Base-by-base conservation (phyloP, 2,797 vertebrate species). In the Dendrocincla tyrannina region DNA sequence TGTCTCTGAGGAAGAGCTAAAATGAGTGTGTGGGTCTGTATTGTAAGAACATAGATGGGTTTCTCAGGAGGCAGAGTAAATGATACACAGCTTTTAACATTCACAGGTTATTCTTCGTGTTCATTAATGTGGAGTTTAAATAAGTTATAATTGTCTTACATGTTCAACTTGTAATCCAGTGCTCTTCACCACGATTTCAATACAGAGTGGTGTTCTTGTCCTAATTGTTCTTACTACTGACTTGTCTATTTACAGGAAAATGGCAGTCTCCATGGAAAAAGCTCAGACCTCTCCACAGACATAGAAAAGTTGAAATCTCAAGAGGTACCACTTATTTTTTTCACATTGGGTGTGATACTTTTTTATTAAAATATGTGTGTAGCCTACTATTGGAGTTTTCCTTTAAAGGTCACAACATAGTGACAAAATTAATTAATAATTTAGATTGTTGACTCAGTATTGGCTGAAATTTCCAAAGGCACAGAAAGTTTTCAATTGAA, bases 271-370 rank as follows among this genome's bases (percentile, higher is more conserved):
- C 97, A 97, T 89, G 97, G 96, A 47, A 97, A 97, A 96, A 97
- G 81, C 84, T 96, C 97, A 69, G 97, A 97, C 42, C 95, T 97
- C 37, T 96, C 97, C 39, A 93, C 96, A 9, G 97, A 97, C 56
- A 96, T 97, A 33, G 97, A 97, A 19, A 97, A 97, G 77, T 92
- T 97, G 95, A 97, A 97, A 96, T 88, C 95, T 60, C 97, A 97
- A 91, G 97, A 97, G 97, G 97, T 97, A 94, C 44, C 16, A 18
- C 11, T 84, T 91, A 66, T 0, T 81, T 13, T 74, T 68, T 74
- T 63, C 64, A 30, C 47, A 5, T 49, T 46, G 18, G 82, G 33
- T 91, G 32, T 56, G 32, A 5, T 78, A 49, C 67, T 11, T 27
- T 24, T 15, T 33, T 15, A 15, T 20, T 50, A 3, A 5, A 63